phyloP scores from a whole-genome alignment of 2,797 vertebrate species.

The Momotus momota region DNA sequence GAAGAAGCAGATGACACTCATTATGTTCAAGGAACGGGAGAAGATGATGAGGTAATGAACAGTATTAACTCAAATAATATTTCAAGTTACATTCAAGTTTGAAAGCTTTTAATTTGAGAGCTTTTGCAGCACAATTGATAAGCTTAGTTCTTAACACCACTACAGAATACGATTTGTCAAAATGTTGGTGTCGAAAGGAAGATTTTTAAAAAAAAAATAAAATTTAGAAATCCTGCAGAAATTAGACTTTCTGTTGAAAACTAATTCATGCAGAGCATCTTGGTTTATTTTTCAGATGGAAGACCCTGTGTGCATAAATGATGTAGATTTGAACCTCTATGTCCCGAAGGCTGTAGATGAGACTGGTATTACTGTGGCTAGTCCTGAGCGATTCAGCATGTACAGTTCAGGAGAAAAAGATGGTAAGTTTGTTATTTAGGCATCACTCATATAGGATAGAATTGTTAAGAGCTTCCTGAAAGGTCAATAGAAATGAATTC shows the following conservation, averaged over 20 bases:
- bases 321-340: constrained; percentile 92
- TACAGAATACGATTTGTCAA: background rate
- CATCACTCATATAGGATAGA: background rate
- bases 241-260: background rate
- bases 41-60: constrained; percentile 79
- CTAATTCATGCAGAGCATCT: background rate
- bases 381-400: constrained; percentile 88
- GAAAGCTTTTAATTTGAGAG: background rate
- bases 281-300: constrained; percentile 72
- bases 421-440: constrained; percentile 79
- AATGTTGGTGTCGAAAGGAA: background rate
- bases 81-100: background rate
- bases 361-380: constrained; percentile 93
- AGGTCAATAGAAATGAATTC: background rate
- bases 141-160: background rate
- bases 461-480: background rate
- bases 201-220: too few relatives aligned
- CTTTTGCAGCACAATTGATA: background rate
- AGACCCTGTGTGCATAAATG: constrained; percentile 82
- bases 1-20: constrained; percentile 91
- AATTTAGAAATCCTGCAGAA: background rate
- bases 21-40: constrained; percentile 81
- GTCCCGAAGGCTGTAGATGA: constrained; percentile 93
- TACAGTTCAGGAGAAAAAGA: constrained; percentile 79
- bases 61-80: background rate